Base-by-base conservation (phyloP, 2,888 invertebrate species). In the Leptodirus hochenwartii region DNA sequence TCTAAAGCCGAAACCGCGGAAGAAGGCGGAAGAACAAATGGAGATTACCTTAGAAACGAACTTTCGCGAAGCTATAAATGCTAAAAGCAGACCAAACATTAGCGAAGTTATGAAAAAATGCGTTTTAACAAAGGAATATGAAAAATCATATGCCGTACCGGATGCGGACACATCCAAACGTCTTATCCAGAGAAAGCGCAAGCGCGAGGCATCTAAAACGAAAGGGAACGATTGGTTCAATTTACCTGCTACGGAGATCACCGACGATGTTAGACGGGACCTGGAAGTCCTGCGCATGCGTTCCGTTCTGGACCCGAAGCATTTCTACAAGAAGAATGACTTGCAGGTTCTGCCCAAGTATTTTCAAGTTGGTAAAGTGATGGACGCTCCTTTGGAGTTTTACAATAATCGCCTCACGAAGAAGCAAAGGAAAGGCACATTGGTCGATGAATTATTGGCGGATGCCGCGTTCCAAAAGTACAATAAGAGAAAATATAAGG, bases 311-410 rank as follows among this genome's bases (percentile, higher is more conserved):
- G 80, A 96, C 59, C 85, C 91, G 0, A 91, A 91, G 52, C 76
- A 75, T 40, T 95, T 93, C 58, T 96, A 95, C 58, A 93, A 93
- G 54, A 81, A 82, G 46, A 88, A 85, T 51, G 85, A 88, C 47
- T 62, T 78, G 40, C 77, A 79, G 56, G 74, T 69, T 2, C 47
- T 87, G 17, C 93, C 95, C 0, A 95, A 93, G 57, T 93, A 84
- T 51, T 95, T 95, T 56, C 85, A 87, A 64, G 82, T 84, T 46
- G 84, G 84, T 26, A 73, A 69, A 41, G 72, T 84, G 11, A 62
- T 88, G 47, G 91, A 91, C 50, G 73, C 79, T 9, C 69, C 88
- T 1, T 56, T 82, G 26, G 95, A 96, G 51, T 88, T 79, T 56
- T 88, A 87, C 43, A 76, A 67, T 43, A 74, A 77, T 34, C 66